Base-by-base conservation (phyloP, 1,140 invertebrate species). In the Cyrtorhinus lividipennis region DNA sequence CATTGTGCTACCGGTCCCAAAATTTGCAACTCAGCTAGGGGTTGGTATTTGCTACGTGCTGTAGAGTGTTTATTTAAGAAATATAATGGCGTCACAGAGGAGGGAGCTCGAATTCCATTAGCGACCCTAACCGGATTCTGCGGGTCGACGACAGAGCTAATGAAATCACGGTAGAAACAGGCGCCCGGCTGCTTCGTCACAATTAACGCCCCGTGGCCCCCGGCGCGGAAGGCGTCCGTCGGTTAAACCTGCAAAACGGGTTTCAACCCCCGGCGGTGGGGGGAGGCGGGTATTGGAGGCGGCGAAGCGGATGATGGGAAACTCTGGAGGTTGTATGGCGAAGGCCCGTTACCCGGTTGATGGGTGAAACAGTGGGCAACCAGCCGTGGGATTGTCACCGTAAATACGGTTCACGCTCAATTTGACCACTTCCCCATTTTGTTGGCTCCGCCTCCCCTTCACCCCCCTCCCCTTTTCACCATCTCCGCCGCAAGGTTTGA, bases 351-450 rank as follows among this genome's bases (percentile, higher is more conserved):
- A 73, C 30, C 30, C 30, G 70, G 69, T 67, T 72, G 73, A 74
- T 74, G 69, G 71, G 64, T 69, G 69, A 72, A 74, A 74, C 73
- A 74, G 73, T 74, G 72, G 72, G 72, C 73, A 70, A 74, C 73
- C 71, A 71, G 73, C 73, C 73, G 68, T 71, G 63, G 73, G 69
- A 75, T 74, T 73, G 73, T 74, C 74, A 15, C 5, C 5, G 30
- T 38, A 38, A 38, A 38, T 38, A 38, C 30, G 30, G 5, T 38
- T 38, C 74, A 73, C 66, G 67, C 67, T 26, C 61, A 71, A 65
- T 72, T 71, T 71, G 68, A 70, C 20, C 66, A 58, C 22, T 24
- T 44, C 65, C 56, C 53, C 57, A 38, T 38, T n/a, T 38, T 38
- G 30, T 38, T 38, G 30, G 30, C 30, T 38, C 30, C 30, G 30